Evolutionary conservation across 2,797 vertebrate species (phyloP).

Genomic region (Scarus forsteni): DNA sequence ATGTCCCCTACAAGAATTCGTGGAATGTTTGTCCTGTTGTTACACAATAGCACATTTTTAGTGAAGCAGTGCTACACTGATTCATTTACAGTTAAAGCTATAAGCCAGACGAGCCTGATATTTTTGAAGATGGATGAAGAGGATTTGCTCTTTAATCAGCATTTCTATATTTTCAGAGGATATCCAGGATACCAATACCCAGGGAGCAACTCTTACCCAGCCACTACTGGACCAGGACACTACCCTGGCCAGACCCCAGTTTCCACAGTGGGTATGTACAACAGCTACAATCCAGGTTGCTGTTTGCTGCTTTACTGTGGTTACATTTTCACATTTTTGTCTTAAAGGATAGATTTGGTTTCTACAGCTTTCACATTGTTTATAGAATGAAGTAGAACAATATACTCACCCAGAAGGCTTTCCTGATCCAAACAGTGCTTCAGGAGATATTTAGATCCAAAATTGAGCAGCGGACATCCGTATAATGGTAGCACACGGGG

Average conservation of each 20-base stretch:
- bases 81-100: neutral
- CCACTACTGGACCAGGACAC: slow-evolving; percentile 88
- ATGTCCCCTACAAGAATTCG: slow-evolving; percentile 5
- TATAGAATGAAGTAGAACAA: no score
- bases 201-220: slow-evolving; percentile 89
- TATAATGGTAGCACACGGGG: no score
- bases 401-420: no score
- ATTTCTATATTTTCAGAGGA: slow-evolving; percentile 75
- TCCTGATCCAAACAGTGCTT: no score
- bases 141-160: neutral
- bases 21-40: slow-evolving; percentile 11
- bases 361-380: no score
- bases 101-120: neutral
- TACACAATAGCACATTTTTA: neutral
- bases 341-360: no score
- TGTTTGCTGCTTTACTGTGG: slow-evolving; percentile 8
- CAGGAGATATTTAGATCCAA: no score
- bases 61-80: neutral
- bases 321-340: neutral
- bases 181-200: slow-evolving; percentile 92
- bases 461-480: no score
- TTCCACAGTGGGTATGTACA: slow-evolving; percentile 92
- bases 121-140: neutral
- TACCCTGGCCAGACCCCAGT: slow-evolving; percentile 92
- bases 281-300: slow-evolving; percentile 7